Base-by-base conservation (phyloP, 2,797 vertebrate genomes). In the Amblyopsis hoosieri region DNA sequence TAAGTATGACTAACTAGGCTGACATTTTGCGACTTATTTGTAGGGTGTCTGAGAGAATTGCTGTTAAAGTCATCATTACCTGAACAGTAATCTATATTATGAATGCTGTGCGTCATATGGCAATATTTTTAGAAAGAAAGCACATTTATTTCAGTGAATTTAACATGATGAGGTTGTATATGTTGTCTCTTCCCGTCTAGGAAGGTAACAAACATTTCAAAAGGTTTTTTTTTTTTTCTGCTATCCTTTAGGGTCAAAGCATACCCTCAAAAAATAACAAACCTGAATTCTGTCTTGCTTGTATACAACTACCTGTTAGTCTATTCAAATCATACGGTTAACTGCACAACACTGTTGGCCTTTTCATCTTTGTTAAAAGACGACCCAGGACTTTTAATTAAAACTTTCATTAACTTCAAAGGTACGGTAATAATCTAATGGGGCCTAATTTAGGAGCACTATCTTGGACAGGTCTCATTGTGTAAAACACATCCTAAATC, bases 1-100 rank as follows among this genome's bases (percentile, higher is more conserved):
- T 82, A 83, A 78, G 80, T 46, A 12, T 75, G 78, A 76, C 76
- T 14, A 51, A 51, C 14, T 82, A 69, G 85, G 78, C 70, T 65
- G 54, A 69, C 81, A 63, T 52, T 66, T 7, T 0, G 46, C 48
- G 84, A 78, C 78, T 55, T 63, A 54, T 75, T 78, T 76, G 66
- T 46, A 69, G 73, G 66, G 33, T 60, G 62, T 76, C 19, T 17
- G 56, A 7, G 0, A 42, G 49, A n/a, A 31, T 54, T 1, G 12
- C 17, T 48, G 62, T 74, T 76, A 86, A 70, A 80, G 84, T 83
- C 85, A 81, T 64, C 79, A 86, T 84, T 84, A 73, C 82, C 84
- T 81, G 60, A 75, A 77, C 74, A 1, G 79, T 85, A 86, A 89
- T 86, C 86, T 37, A 37, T 6, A 37, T 37, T 37, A 37, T 37